Base-by-base conservation (phyloP, 1,140 invertebrate species). In the Ephestia elutella region DNA sequence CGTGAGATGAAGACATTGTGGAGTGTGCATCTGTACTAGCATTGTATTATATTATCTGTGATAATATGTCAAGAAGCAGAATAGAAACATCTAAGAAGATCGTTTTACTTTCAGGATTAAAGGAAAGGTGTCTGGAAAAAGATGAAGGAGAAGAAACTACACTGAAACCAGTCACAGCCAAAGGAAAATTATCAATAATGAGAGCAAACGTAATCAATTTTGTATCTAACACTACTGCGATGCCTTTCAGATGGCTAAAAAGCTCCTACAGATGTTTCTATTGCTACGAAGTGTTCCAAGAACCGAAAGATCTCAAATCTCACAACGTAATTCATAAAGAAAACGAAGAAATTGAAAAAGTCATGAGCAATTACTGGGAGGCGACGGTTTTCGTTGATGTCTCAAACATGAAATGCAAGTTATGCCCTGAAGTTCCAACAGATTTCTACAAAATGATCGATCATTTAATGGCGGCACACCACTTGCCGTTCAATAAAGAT, bases 241-340 rank as follows among this genome's bases (percentile, higher is more conserved):
- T 73, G 59, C 75, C 77, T 0, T 82, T 82, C 19, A 66, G 69
- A 51, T 77, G 75, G 70, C 50, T 72, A 0, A 70, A 66, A 44
- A 74, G 71, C 35, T 65, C 64, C 1, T 80, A 66, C 53, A 68
- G 68, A 64, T 80, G 78, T 38, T 82, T 81, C 20, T 79, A 68
- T 28, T 81, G 78, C 53, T 67, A 73, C 49, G 66, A 74, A 25
- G 66, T 72, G 9, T 80, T 80, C 51, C 60, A 71, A 32, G 65
- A 71, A 8, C 64, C 71, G 0, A 70, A 67, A 21, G 69, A 76
- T 19, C 59, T 76, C 7, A 70, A 64, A 63, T 48, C 48, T 10
- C 75, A 80, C 28, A 53, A 25, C 13, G 69, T 73, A 25, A 54
- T 49, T 2, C 49, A 30, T 2, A 38, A 17, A 11, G 56, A 68